Evolutionary conservation across 2,113 vertebrate genomes (phyloP).

Genomic region (Lipophrys pholis): DNA sequence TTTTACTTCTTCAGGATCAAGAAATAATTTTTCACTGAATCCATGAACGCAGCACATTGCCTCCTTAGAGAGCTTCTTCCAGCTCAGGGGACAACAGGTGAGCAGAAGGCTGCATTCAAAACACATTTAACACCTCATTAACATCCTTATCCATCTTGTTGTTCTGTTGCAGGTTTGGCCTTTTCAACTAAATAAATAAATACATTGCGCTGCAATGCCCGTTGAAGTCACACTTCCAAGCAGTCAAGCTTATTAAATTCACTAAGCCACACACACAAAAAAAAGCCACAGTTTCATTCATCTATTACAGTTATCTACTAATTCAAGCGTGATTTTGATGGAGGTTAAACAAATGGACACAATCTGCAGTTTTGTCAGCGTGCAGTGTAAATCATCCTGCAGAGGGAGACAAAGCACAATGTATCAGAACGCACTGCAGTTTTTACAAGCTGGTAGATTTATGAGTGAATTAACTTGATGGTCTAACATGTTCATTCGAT

Average conservation of each 20-base stretch:
- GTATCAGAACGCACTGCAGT: conserved; percentile 14
- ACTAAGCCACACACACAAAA: neutral
- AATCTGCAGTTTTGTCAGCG: neutral
- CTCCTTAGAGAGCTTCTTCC: conserved; percentile 50
- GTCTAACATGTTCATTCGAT: neutral
- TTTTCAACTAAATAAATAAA: neutral
- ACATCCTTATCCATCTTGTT: neutral
- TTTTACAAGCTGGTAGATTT: neutral
- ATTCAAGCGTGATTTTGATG: neutral
- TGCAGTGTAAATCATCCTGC: conserved; percentile 29
- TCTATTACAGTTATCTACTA: neutral
- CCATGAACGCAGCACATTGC: conserved; percentile 48
- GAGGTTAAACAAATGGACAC: neutral
- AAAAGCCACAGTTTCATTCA: neutral
- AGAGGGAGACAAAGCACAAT: conserved; percentile 55
- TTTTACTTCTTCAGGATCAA: neutral
- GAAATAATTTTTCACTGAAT: neutral
- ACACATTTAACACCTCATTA: neutral
- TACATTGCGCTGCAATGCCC: neutral
- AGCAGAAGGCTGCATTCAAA: neutral
- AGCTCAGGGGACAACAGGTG: neutral
- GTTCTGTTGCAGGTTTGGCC: neutral
- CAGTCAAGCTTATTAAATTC: too few relatives aligned
- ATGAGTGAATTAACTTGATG: neutral
- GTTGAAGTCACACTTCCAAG: neutral